Conservation (phyloP, 2,797 vertebrate species). For the Schizothorax lantsangensis region DNA sequence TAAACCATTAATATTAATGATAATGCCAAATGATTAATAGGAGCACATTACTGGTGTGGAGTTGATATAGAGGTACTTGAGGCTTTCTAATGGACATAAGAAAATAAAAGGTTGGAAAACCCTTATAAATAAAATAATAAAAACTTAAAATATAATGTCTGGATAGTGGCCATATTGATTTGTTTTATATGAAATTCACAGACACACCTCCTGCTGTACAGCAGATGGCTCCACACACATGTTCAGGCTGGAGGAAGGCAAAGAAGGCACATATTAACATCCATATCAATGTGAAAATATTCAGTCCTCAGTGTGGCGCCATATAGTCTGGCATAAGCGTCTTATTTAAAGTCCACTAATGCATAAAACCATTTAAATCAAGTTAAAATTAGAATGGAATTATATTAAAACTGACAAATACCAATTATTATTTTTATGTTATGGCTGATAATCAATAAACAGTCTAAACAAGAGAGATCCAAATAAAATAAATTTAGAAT, state of each 20-base stretch:
- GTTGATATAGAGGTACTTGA: not conserved
- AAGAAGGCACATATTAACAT: not conserved
- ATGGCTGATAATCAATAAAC: not conserved
- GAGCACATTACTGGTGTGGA: not conserved
- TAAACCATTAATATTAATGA: not conserved
- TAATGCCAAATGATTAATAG: not conserved
- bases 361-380: not conserved
- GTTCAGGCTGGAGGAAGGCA: conserved; percentile 3
- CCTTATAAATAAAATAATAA: not conserved
- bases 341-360: not conserved
- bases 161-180: conserved; percentile 1
- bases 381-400: not conserved
- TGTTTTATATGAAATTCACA: conserved; percentile 24
- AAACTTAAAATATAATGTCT: not conserved
- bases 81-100: not conserved
- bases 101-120: not conserved
- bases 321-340: not conserved
- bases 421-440: not conserved
- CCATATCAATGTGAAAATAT: conserved; percentile 7
- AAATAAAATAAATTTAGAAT: not conserved
- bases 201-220: conserved; percentile 44
- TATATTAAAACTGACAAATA: not conserved
- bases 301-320: conserved; percentile 8
- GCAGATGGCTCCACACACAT: conserved; percentile 57
- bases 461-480: not conserved